Percentiles rank a stretch among this genome's conserved stretches.
phyloP scores from a whole-genome alignment of 2,797 vertebrate genomes.

The Crypturellus tataupa region DNA sequence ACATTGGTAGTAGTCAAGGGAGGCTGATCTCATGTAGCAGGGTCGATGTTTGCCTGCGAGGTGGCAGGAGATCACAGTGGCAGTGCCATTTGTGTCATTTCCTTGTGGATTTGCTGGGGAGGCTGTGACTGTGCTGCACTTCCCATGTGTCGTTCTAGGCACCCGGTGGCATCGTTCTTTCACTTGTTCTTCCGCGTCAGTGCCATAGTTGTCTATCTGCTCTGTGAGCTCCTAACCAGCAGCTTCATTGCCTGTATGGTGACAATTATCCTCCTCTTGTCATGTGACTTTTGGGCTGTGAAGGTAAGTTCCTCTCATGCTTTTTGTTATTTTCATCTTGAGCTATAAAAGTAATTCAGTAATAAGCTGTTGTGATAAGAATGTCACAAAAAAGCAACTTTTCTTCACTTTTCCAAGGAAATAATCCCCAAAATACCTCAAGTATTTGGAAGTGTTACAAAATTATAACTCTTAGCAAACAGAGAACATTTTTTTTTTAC shows the following conservation, averaged over 20 bases:
- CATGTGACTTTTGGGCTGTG: slow-evolving; percentile 97
- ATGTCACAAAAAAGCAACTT: fast-evolving
- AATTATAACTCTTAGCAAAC: neutral
- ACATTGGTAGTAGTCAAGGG: fast-evolving
- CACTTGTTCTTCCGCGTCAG: slow-evolving; percentile 93
- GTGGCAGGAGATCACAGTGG: neutral
- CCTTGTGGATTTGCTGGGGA: neutral
- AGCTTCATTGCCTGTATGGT: slow-evolving; percentile 96
- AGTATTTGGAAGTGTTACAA: fast-evolving
- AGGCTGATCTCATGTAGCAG: fast-evolving
- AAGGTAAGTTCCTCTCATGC: slow-evolving; percentile 83
- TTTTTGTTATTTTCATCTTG: neutral
- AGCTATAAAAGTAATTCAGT: neutral
- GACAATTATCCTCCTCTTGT: slow-evolving; percentile 93
- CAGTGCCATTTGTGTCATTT: neutral
- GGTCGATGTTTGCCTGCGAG: neutral
- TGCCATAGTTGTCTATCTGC: slow-evolving; percentile 89
- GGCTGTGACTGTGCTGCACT: slow-evolving; percentile 44
- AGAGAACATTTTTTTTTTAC: neutral
- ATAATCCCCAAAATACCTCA: no score
- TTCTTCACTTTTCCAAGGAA: neutral
- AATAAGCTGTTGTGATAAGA: neutral
- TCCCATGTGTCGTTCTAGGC: slow-evolving; percentile 80
- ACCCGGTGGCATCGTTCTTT: slow-evolving; percentile 94
- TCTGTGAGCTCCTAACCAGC: slow-evolving; percentile 87